Conservation (phyloP, 2,888 invertebrate genomes). For the Tetragnatha montana region DNA sequence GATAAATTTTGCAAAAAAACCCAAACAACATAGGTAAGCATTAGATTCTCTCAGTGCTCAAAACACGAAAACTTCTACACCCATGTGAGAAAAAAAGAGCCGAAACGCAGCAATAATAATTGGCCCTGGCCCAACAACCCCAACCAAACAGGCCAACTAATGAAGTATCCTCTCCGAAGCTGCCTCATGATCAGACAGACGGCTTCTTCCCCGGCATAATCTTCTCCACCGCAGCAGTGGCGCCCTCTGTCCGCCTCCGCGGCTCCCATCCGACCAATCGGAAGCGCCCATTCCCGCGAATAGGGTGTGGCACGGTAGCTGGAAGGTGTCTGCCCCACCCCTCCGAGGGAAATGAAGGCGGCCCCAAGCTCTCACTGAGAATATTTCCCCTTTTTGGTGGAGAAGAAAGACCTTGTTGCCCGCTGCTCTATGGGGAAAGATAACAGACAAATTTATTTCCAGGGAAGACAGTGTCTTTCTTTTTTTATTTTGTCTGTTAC, state of each 20-base stretch:
- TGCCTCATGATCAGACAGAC: neutral
- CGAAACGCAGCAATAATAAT: too few species aligned
- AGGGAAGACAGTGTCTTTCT: neutral
- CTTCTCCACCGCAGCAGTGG: constrained; percentile 42
- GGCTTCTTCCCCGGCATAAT: neutral
- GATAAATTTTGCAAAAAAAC: too few species aligned
- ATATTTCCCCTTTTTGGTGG: constrained; percentile 43
- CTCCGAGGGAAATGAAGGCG: constrained; percentile 64
- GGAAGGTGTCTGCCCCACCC: constrained; percentile 63
- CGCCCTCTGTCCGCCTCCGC: constrained; percentile 65
- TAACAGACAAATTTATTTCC: constrained; percentile 21
- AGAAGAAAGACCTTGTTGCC: constrained; percentile 5
- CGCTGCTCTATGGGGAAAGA: constrained; percentile 4
- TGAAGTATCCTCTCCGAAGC: neutral
- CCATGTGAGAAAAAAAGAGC: too few species aligned
- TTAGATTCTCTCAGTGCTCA: too few species aligned
- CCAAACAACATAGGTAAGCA: too few species aligned
- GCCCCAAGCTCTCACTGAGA: constrained; percentile 37
- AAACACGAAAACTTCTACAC: too few species aligned
- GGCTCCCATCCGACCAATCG: constrained; percentile 39
- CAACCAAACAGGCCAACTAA: neutral
- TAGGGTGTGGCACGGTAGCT: constrained; percentile 66
- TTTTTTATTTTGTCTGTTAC: neutral
- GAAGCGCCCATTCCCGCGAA: constrained; percentile 42
- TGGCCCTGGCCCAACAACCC: too few species aligned